Conservation (phyloP, 2,888 invertebrate species). For the Scaptomyza flava region DNA sequence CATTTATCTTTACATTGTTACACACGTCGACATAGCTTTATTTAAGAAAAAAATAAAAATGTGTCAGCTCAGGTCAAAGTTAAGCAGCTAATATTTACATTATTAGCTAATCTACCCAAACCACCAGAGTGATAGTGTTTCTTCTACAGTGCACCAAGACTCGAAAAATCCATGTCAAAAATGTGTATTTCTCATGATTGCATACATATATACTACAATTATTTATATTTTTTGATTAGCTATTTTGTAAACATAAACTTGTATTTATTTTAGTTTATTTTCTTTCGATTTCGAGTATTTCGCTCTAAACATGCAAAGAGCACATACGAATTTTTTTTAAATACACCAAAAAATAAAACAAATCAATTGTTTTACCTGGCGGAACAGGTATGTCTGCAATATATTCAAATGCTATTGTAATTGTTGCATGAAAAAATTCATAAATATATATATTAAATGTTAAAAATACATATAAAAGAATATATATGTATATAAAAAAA, state of each 20-base stretch:
- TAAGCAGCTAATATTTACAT: slow-evolving; percentile 26
- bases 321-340: slow-evolving; percentile 28
- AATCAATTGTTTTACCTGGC: slow-evolving; percentile 20
- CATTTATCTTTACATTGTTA: slow-evolving; percentile 14
- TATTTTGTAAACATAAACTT: slow-evolving; percentile 26
- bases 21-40: slow-evolving; percentile 29
- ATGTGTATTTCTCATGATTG: slow-evolving; percentile 33
- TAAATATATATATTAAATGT: slow-evolving; percentile 30
- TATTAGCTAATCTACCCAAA: slow-evolving; percentile 30
- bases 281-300: background rate
- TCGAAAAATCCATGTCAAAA: slow-evolving; percentile 31
- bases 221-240: slow-evolving; percentile 38
- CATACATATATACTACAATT: slow-evolving; percentile 20
- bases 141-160: slow-evolving; percentile 19
- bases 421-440: slow-evolving; percentile 31
- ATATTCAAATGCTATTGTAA: slow-evolving; percentile 31
- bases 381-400: slow-evolving; percentile 13
- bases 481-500: slow-evolving; percentile 3
- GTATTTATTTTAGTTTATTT: slow-evolving; percentile 51
- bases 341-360: slow-evolving; percentile 18
- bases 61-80: slow-evolving; percentile 52
- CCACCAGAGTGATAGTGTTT: slow-evolving; percentile 23
- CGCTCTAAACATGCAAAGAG: slow-evolving; percentile 20
- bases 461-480: slow-evolving; percentile 23
- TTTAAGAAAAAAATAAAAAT: slow-evolving; percentile 24